Percentiles rank a stretch among this genome's conserved stretches.
phyloP scores from a whole-genome alignment of 1,140 invertebrate species.

The Streblospio benedicti region DNA sequence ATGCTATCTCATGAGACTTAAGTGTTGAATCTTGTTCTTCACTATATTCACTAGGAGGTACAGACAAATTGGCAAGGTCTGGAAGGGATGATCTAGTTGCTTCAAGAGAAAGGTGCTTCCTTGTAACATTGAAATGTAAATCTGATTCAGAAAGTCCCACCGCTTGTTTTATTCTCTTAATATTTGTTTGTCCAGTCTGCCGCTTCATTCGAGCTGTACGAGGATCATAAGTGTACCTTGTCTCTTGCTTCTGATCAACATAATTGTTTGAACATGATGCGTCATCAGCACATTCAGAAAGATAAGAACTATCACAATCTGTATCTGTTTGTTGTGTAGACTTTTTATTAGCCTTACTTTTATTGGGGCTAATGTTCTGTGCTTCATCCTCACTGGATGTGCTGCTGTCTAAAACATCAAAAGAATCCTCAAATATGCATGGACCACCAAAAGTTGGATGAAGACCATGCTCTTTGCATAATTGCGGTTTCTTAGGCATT shows the following conservation, averaged over 20 bases:
- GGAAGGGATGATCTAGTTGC: conserved; percentile 2
- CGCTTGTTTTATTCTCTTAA: not conserved
- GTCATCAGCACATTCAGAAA: conserved; percentile 7
- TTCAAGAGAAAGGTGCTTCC: conserved; percentile 4
- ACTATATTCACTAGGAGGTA: not conserved
- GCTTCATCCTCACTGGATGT: too few species aligned
- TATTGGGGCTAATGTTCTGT: too few species aligned
- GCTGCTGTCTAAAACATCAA: too few species aligned
- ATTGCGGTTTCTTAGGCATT: not conserved
- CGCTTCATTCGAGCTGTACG: conserved; percentile 2
- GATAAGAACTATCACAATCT: conserved; percentile 11
- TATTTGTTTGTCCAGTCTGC: conserved; percentile 1
- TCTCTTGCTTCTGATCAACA: not conserved
- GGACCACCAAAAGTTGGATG: conserved; percentile 3
- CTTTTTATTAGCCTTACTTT: not conserved
- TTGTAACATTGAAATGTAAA: not conserved
- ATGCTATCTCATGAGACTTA: not conserved
- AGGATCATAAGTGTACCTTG: conserved; percentile 1
- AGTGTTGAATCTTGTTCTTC: conserved; percentile 3
- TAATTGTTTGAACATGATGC: too few species aligned
- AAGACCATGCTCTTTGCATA: conserved; percentile 7
- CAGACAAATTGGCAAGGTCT: not conserved
- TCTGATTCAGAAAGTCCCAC: conserved; percentile 6
- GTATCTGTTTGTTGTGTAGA: not conserved
- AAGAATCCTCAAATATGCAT: conserved; percentile 10